phyloP scores from a whole-genome alignment of 2,888 invertebrate genomes.

The Ceraclea dissimilis region DNA sequence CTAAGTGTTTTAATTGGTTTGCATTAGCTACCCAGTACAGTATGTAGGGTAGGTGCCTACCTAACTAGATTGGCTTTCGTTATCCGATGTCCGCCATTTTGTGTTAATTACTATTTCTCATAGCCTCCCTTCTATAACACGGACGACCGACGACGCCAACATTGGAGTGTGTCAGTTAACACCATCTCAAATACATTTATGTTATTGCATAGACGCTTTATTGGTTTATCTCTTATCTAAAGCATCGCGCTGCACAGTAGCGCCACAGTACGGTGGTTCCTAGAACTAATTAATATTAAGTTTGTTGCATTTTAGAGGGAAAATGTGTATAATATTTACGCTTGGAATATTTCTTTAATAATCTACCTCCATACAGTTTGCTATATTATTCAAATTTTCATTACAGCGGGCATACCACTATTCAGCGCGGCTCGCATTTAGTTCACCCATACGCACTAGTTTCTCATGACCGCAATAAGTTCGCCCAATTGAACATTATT shows the following conservation, averaged over 20 bases:
- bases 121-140: background rate
- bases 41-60: no score
- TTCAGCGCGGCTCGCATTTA: no score
- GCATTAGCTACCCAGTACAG: no score
- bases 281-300: background rate
- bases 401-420: no score
- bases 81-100: slow-evolving; percentile 11
- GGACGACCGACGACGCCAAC: background rate
- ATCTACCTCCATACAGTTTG: no score
- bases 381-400: no score
- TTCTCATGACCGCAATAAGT: no score
- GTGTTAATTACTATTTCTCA: slow-evolving; percentile 11
- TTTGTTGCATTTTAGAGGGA: background rate
- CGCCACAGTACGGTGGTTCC: background rate
- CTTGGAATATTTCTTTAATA: background rate
- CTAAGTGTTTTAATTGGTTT: background rate
- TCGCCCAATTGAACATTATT: no score
- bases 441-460: no score
- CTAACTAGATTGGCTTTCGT: background rate
- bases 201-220: background rate
- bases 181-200: slow-evolving; percentile 1
- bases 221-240: slow-evolving; percentile 6
- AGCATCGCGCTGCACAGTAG: slow-evolving; percentile 1
- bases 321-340: background rate
- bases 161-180: slow-evolving; percentile 2